Conservation (phyloP, 2,888 invertebrate genomes). For the Oegoconia quadripuncta region DNA sequence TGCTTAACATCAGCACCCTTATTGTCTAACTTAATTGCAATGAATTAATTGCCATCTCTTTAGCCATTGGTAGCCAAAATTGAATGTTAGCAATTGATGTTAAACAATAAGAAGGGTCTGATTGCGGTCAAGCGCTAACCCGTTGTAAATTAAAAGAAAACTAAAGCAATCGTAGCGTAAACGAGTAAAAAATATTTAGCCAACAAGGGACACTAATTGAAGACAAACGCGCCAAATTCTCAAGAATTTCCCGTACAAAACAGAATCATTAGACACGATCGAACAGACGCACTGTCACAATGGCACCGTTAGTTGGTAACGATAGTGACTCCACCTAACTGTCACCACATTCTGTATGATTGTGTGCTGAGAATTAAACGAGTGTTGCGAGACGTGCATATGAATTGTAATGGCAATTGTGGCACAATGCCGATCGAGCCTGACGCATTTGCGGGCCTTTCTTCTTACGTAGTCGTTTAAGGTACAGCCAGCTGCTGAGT, state of each 20-base stretch:
- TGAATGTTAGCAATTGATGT: too few species aligned
- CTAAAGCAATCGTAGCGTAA: too few species aligned
- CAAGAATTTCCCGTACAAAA: neutral
- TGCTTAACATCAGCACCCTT: too few species aligned
- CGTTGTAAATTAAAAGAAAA: too few species aligned
- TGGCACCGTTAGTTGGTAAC: constrained; percentile 48
- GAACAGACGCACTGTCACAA: constrained; percentile 23
- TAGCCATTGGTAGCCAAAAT: too few species aligned
- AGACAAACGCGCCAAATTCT: neutral
- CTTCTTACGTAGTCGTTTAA: constrained; percentile 17
- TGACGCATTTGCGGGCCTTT: constrained; percentile 21
- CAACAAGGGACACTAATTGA: too few species aligned
- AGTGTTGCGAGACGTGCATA: constrained; percentile 15
- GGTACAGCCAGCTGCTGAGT: too few species aligned
- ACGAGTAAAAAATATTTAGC: too few species aligned
- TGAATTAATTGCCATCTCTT: too few species aligned
- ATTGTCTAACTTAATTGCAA: too few species aligned
- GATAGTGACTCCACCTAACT: constrained; percentile 55
- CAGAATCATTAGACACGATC: constrained; percentile 2
- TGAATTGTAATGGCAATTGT: constrained; percentile 21
- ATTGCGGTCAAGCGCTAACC: too few species aligned
- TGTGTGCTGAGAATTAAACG: constrained; percentile 32
- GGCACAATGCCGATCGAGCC: constrained; percentile 8
- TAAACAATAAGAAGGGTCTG: too few species aligned
- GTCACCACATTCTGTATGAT: constrained; percentile 48